A percentile compares a stretch with the other conserved stretches of the same genome.
Evolutionary conservation across 2,797 vertebrate species (phyloP).

Genomic region (Platyrinchus mystaceus): DNA sequence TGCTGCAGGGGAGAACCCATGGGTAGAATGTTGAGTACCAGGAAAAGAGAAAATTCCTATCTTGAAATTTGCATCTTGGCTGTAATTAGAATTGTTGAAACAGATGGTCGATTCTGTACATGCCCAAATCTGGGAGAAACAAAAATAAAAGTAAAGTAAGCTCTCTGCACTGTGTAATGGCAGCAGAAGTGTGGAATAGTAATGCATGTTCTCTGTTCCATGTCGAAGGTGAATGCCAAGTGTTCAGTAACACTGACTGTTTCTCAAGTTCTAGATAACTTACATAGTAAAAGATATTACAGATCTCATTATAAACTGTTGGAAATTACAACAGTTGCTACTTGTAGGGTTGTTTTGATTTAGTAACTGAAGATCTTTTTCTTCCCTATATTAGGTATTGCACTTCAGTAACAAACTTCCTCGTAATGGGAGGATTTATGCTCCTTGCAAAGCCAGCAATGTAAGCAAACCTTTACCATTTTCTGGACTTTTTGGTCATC

Average conservation of each 20-base stretch:
- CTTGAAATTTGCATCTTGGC: not conserved
- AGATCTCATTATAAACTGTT: not conserved
- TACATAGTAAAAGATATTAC: not conserved
- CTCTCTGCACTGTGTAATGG: not conserved
- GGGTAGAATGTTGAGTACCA: not conserved
- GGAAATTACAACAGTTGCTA: not conserved
- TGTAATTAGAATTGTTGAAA: not conserved
- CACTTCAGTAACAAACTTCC: constrained; percentile 84
- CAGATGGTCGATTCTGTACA: not conserved
- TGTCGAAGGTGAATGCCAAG: not conserved
- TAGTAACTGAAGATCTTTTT: constrained; percentile 36
- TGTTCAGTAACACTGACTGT: not conserved
- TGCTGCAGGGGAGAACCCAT: not conserved
- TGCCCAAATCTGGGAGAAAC: not conserved
- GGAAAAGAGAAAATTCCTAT: not conserved
- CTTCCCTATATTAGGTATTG: constrained; percentile 81
- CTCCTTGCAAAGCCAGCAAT: constrained; percentile 88
- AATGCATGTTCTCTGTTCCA: not conserved
- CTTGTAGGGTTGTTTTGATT: not conserved
- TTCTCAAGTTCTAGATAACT: not conserved
- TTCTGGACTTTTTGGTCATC: not conserved
- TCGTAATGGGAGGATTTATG: constrained; percentile 91
- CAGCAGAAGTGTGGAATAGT: not conserved
- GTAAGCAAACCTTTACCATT: constrained; percentile 79
- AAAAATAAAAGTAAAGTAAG: not conserved